Evolutionary conservation across 2,797 vertebrate species (phyloP), one percentile per base, ranked within the genome.

Genomic region (Sebastes minor): DNA sequence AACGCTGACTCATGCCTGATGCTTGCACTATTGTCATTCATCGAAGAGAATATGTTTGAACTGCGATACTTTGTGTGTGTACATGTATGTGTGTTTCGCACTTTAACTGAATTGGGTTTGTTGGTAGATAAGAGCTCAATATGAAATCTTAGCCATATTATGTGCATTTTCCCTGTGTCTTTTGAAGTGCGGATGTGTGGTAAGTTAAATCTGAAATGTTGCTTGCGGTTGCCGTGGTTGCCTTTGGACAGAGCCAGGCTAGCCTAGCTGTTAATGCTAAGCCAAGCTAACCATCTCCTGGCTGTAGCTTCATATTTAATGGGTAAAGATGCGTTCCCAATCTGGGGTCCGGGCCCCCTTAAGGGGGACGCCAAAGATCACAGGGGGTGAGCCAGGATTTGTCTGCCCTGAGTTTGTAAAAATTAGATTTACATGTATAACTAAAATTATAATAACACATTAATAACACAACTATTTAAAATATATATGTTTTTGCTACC

Each of bases 11-110:
- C 94, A 94, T 95, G 95, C 95, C 94, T 96, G 94, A 95, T 89
- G 95, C 96, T 95, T 96, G 95, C 94, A 93, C 90, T 91, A 10
- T 78, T 82, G 73, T 90, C 94, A 92, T 93, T 88, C 91, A 91
- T 94, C 18, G 35, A n/a, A n/a, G 61, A 88, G 61, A 82, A 67
- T 28, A 20, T 55, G 80, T 86, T 71, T 82, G 67, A 81, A 32
- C 20, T 59, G 38, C 79, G 65, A 79, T 74, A 32, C 57, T 28
- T 81, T 81, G 67, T 64, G 30, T 78, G 71, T 80, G 80, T 57
- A 42, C 38, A 1, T 42, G 56, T 20, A 52, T 71, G 71, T 79
- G 64, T 85, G 76, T 82, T 77, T 35, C 16, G 33, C 70, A 60
- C 74, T 76, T 71, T 22, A 23, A 23, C 22, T 64, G 13, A 74